These are phyloP conservation scores for Cygnus atratus DNA, from an alignment of 2,113 vertebrate species.

Conservation along the genomic window DNA sequence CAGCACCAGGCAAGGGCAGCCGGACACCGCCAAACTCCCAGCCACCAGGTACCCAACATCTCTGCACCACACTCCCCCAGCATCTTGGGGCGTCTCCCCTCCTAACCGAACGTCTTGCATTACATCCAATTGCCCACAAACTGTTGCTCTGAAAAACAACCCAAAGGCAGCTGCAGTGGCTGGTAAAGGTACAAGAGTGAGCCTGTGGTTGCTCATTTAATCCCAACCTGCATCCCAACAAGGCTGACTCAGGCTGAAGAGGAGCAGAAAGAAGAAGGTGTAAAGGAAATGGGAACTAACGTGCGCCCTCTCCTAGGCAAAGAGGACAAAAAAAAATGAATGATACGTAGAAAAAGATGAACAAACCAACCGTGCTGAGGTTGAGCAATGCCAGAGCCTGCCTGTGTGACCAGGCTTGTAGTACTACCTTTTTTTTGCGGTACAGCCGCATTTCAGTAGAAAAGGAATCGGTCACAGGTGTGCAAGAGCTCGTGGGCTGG, in stretches of 20 bases:
- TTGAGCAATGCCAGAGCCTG: not conserved
- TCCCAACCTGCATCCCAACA: not conserved
- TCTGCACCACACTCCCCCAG: accelerated
- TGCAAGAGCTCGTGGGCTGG: not conserved
- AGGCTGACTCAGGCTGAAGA: not conserved
- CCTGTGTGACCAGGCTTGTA: not conserved
- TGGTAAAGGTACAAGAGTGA: not conserved
- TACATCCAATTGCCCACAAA: not conserved
- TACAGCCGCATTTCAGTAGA: not conserved
- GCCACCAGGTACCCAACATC: not conserved
- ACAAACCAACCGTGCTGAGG: not conserved
- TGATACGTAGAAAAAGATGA: accelerated
- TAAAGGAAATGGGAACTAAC: not conserved
- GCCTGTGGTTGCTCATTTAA: not conserved
- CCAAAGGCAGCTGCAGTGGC: not conserved
- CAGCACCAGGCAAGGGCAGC: not conserved
- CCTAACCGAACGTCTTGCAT: not conserved
- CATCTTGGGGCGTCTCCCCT: not conserved
- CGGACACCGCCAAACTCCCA: not conserved
- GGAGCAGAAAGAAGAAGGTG: not conserved
- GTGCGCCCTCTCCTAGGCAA: not conserved
- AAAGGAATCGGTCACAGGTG: not conserved
- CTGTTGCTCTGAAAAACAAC: not conserved
- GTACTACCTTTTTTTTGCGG: not conserved
- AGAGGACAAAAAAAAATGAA: not conserved